phyloP scores from a whole-genome alignment of 2,888 invertebrate genomes.

The Stenurella melanura region DNA sequence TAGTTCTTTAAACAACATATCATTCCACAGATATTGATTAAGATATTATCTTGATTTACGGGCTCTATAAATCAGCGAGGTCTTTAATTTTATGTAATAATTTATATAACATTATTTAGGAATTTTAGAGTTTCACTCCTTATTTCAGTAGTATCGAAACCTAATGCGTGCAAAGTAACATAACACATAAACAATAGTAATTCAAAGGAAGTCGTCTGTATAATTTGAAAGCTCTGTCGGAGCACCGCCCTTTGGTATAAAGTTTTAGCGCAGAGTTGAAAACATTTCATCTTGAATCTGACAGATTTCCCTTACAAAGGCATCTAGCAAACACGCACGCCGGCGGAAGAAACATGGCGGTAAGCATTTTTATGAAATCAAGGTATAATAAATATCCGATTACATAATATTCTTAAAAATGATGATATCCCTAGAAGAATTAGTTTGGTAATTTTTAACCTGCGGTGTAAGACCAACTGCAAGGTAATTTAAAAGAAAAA shows the following conservation, averaged over 20 bases:
- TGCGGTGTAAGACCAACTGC: too few species aligned
- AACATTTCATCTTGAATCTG: conserved; percentile 55
- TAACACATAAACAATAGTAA: conserved; percentile 53
- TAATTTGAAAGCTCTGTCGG: conserved; percentile 52
- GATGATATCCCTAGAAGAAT: too few species aligned
- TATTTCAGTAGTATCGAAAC: conserved; percentile 4
- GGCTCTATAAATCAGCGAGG: too few species aligned
- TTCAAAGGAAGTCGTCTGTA: conserved; percentile 57
- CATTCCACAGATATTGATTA: too few species aligned
- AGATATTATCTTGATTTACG: too few species aligned
- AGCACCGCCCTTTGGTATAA: conserved; percentile 40
- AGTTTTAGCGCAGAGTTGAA: conserved; percentile 42
- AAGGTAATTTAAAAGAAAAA: too few species aligned
- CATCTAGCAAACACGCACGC: conserved; percentile 22
- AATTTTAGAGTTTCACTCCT: too few species aligned
- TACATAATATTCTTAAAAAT: too few species aligned
- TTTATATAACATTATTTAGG: too few species aligned
- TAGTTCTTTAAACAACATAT: not conserved
- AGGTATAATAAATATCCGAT: not conserved
- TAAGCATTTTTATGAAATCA: not conserved
- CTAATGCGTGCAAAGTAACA: conserved; percentile 43
- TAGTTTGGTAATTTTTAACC: too few species aligned
- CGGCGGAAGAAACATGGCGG: not conserved
- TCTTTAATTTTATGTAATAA: too few species aligned
- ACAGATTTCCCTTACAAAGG: conserved; percentile 51